These are phyloP conservation scores for Acholoe squamosa DNA, from an alignment of 2,888 invertebrate genomes.

Conservation along the genomic window DNA sequence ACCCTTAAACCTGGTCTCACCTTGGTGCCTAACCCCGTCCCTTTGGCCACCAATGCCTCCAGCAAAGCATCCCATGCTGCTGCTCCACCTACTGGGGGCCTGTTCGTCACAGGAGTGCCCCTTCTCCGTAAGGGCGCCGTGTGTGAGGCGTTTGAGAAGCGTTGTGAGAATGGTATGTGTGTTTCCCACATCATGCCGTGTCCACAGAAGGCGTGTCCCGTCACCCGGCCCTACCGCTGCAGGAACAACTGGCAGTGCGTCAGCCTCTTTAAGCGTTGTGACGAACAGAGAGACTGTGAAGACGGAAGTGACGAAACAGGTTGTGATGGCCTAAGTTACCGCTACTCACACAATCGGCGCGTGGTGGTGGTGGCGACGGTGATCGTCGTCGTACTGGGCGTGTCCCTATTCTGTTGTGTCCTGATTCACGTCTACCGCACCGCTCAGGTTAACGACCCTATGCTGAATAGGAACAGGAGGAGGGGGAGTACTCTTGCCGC, in stretches of 20 bases:
- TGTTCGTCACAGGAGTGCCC: not conserved
- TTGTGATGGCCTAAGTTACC: not conserved
- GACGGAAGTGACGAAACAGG: constrained; percentile 46
- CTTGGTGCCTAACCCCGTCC: not conserved
- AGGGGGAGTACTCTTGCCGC: not conserved
- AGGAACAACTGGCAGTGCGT: constrained; percentile 42
- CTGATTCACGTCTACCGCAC: constrained; percentile 42
- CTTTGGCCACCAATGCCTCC: not conserved
- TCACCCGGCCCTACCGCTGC: constrained; percentile 19
- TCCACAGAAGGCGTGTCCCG: not conserved
- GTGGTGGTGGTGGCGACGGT: constrained; percentile 29
- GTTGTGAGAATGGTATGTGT: constrained; percentile 29
- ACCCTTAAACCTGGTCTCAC: not conserved
- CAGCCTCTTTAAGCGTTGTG: not conserved
- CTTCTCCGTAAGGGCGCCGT: not conserved
- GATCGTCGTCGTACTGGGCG: constrained; percentile 6
- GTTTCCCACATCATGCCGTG: not conserved
- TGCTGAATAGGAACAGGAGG: not conserved
- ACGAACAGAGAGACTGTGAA: not conserved
- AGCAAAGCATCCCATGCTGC: not conserved
- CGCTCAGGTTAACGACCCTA: not conserved
- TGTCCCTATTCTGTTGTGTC: constrained; percentile 35
- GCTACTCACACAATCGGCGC: constrained; percentile 7
- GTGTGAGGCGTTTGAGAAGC: constrained; percentile 5
- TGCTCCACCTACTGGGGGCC: not conserved